These are phyloP conservation scores for Ochotona princeps DNA, from an alignment of 2,113 vertebrate genomes.

Conservation along the genomic window DNA sequence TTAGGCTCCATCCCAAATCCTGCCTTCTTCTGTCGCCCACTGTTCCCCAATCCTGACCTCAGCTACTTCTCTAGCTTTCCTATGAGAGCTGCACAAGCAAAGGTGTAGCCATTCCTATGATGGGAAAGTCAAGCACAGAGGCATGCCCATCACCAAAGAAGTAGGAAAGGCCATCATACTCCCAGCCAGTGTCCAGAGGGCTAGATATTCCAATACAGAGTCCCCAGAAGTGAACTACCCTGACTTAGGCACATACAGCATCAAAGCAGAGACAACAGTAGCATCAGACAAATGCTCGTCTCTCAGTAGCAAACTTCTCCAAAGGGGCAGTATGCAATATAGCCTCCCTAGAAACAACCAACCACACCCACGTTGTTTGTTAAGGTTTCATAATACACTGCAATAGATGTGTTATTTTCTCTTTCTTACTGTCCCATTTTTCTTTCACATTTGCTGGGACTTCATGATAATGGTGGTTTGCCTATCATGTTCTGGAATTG, in stretches of 20 bases:
- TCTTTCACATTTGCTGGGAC: not conserved
- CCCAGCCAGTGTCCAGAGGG: not conserved
- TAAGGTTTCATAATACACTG: not conserved
- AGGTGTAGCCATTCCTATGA: not conserved
- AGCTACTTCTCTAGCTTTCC: slow-evolving; percentile 1
- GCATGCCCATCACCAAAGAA: not conserved
- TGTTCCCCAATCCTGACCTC: not conserved
- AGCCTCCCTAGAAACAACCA: not conserved
- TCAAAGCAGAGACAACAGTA: not conserved
- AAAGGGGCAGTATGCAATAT: not conserved
- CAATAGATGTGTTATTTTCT: not conserved
- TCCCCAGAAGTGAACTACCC: not conserved
- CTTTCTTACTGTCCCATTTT: not conserved
- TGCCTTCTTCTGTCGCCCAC: not conserved
- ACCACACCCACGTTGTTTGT: not conserved
- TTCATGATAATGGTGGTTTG: too few relatives aligned
- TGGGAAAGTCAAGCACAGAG: not conserved
- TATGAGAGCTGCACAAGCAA: not conserved
- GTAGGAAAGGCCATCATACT: not conserved
- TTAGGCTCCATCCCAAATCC: not conserved
- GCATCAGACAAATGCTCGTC: not conserved
- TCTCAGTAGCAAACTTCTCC: not conserved
- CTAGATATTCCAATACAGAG: not conserved
- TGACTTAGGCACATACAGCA: not conserved
- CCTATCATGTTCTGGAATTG: not conserved